A percentile compares a stretch with the other conserved stretches of the same genome.
Evolutionary conservation across 2,888 invertebrate genomes (phyloP).

Genomic region (Spatulosminthurus flaviceps): DNA sequence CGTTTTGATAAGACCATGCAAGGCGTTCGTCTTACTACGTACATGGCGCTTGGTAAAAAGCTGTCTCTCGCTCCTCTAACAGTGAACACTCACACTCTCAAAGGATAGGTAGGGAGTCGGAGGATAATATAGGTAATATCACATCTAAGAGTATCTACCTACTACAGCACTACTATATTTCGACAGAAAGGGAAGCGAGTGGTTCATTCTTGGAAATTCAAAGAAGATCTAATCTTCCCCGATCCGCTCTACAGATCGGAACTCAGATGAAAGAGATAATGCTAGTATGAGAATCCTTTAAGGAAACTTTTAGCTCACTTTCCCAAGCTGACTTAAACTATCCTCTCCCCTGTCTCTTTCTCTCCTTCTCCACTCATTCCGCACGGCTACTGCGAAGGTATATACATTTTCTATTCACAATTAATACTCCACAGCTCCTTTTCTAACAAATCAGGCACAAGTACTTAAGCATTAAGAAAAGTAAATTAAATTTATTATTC

Average conservation of each 20-base stretch:
- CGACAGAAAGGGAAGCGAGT: not conserved
- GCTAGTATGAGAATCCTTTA: conserved; percentile 34
- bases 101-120: not conserved
- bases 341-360: not conserved
- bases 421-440: conserved; percentile 8
- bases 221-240: conserved; percentile 33
- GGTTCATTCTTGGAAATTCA: conserved; percentile 31
- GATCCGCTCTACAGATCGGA: conserved; percentile 31
- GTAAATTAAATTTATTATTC: conserved; percentile 18
- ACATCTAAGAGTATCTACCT: not conserved
- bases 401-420: not conserved
- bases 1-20: not conserved
- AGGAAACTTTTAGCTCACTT: conserved; percentile 15
- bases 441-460: conserved; percentile 4
- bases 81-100: not conserved
- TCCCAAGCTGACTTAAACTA: conserved; percentile 13
- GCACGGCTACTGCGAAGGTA: not conserved
- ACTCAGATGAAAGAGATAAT: conserved; percentile 29
- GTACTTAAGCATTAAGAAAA: conserved; percentile 8
- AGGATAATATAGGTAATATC: too few relatives aligned
- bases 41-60: not conserved
- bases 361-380: not conserved
- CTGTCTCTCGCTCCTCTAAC: not conserved
- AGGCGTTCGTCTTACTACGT: conserved; percentile 5
- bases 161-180: not conserved